Evolutionary conservation across 2,797 vertebrate genomes (phyloP).

Genomic region (Tiaroga cobitis): DNA sequence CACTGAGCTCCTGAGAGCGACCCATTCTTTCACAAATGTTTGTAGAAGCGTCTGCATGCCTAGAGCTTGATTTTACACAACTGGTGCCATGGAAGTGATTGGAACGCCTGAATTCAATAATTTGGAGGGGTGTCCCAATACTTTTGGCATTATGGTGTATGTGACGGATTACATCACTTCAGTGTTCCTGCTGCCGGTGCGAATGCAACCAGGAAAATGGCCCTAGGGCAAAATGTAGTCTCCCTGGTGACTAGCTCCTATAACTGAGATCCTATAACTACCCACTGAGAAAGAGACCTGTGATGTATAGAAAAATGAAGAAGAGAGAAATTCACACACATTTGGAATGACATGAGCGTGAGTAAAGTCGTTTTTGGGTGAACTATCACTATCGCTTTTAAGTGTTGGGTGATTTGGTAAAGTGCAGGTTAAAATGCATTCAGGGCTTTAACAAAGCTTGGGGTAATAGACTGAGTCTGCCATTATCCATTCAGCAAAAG

Average conservation of each 20-base stretch:
- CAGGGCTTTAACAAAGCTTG: slow-evolving; percentile 84
- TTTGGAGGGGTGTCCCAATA: no score
- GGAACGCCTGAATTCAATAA: no score
- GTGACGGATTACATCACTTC: not conserved
- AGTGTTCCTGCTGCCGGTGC: not conserved
- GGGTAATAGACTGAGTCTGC: slow-evolving; percentile 88
- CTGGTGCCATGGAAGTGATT: no score
- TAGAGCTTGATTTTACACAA: no score
- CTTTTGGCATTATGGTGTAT: no score
- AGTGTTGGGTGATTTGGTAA: slow-evolving; percentile 83
- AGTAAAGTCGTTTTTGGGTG: slow-evolving; percentile 77
- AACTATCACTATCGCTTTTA: slow-evolving; percentile 63
- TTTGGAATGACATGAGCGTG: slow-evolving; percentile 9
- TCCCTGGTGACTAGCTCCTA: not conserved
- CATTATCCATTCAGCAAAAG: slow-evolving; percentile 93
- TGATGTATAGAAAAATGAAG: not conserved
- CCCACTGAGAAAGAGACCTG: not conserved
- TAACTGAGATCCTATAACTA: not conserved
- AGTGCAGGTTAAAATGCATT: slow-evolving; percentile 79
- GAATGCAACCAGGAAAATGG: not conserved
- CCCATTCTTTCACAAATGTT: no score
- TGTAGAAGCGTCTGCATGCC: no score
- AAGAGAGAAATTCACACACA: not conserved
- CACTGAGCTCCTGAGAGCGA: no score
- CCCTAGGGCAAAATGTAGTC: not conserved